A percentile compares a stretch with the other conserved stretches of the same genome.
Evolutionary conservation across 2,113 vertebrate species (phyloP).

Genomic region (Gambusia affinis): DNA sequence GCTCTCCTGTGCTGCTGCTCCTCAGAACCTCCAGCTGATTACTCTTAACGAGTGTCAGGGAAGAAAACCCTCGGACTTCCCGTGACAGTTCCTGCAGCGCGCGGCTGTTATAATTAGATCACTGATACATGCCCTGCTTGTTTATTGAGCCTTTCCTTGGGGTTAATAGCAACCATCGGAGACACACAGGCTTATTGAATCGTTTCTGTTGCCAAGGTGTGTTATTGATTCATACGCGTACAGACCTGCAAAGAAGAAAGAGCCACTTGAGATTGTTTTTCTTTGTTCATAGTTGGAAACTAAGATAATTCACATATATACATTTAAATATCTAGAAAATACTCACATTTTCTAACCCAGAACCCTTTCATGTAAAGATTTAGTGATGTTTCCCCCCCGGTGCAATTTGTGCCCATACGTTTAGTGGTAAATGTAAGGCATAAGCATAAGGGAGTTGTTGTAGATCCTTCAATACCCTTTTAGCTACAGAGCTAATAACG

Average conservation of each 20-base stretch:
- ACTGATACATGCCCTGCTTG: constrained; percentile 50
- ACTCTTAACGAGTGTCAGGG: constrained; percentile 4
- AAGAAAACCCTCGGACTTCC: constrained; percentile 31
- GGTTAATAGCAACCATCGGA: constrained; percentile 16
- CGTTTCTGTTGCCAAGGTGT: constrained; percentile 40
- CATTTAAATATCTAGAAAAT: too few species aligned
- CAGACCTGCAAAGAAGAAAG: constrained; percentile 23
- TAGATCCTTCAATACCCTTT: too few species aligned
- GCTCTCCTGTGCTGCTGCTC: neutral
- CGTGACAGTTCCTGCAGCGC: neutral
- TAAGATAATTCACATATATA: neutral
- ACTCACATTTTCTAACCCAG: neutral
- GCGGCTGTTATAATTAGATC: constrained; percentile 36
- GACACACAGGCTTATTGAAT: constrained; percentile 52
- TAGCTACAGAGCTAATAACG: too few species aligned
- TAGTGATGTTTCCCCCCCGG: neutral
- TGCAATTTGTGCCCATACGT: too few species aligned
- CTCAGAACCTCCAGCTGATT: constrained; percentile 16
- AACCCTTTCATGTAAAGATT: neutral
- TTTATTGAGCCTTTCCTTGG: constrained; percentile 21
- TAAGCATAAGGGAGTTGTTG: too few species aligned
- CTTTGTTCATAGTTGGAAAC: neutral
- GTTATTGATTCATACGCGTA: constrained; percentile 64
- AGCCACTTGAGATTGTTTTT: constrained; percentile 9
- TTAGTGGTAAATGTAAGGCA: too few species aligned